phyloP scores from a whole-genome alignment of 1,140 invertebrate genomes.

The Monomorium pharaonis region DNA sequence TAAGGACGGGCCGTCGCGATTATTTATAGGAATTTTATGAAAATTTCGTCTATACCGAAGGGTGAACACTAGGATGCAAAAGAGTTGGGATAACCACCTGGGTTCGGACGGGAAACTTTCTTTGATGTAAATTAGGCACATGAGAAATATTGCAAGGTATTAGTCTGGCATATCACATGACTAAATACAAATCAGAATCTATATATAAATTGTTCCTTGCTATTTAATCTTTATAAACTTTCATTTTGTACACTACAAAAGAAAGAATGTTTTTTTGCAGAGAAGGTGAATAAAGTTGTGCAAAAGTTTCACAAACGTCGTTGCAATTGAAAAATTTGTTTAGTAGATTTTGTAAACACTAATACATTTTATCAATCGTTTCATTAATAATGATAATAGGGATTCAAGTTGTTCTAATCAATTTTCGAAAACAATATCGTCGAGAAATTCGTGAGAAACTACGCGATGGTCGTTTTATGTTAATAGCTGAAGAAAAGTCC shows the following conservation, averaged over 20 bases:
- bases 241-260: neutral
- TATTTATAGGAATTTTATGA: slow-evolving; percentile 82
- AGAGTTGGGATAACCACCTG: slow-evolving; percentile 38
- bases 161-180: neutral
- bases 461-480: slow-evolving; percentile 67
- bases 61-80: slow-evolving; percentile 8
- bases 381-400: neutral
- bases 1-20: slow-evolving; percentile 73
- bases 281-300: neutral
- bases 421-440: slow-evolving; percentile 10
- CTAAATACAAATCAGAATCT: neutral
- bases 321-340: neutral
- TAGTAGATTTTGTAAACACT: neutral
- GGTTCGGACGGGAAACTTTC: slow-evolving; percentile 29
- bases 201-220: neutral
- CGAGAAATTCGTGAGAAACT: slow-evolving; percentile 63
- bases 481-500: slow-evolving; percentile 67
- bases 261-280: neutral
- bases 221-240: slow-evolving; percentile 9
- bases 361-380: neutral
- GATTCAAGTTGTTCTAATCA: neutral
- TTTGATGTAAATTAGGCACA: slow-evolving; percentile 2
- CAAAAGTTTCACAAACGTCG: neutral
- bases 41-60: slow-evolving; percentile 66
- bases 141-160: neutral